phyloP scores from a whole-genome alignment of 2,888 invertebrate genomes.

The Trilocha varians region DNA sequence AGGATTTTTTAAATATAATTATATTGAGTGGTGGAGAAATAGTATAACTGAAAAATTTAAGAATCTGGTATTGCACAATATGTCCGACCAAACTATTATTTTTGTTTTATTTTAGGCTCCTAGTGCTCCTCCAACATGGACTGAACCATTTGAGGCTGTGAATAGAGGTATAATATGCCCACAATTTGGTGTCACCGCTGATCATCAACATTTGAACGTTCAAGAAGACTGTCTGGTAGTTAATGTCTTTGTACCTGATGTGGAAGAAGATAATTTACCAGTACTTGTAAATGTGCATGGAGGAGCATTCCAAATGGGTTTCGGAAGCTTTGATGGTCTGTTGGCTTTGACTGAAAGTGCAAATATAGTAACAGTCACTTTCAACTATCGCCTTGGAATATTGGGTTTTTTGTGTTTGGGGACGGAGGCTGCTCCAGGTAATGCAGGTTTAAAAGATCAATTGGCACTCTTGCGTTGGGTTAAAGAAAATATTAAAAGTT shows the following conservation, averaged over 20 bases:
- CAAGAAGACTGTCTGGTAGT: constrained; percentile 27
- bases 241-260: constrained; percentile 25
- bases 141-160: constrained; percentile 2
- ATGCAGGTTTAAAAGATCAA: constrained; percentile 33
- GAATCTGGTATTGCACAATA: too few species aligned
- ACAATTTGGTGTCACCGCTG: background rate
- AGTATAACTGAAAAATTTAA: too few species aligned
- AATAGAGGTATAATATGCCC: constrained; percentile 2
- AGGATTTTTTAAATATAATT: too few species aligned
- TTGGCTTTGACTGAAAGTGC: constrained; percentile 21
- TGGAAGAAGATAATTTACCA: constrained; percentile 19
- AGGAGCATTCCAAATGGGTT: constrained; percentile 35
- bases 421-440: constrained; percentile 28
- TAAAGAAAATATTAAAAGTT: constrained; percentile 29
- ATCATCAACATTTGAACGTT: constrained; percentile 1
- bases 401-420: constrained; percentile 33
- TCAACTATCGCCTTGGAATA: constrained; percentile 22
- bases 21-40: too few species aligned
- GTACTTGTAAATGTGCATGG: constrained; percentile 45
- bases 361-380: constrained; percentile 20
- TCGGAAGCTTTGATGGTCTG: constrained; percentile 17
- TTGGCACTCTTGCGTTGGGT: constrained; percentile 26
- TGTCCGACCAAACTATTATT: background rate
- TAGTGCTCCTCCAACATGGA: constrained; percentile 2
- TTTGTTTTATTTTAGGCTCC: background rate